These are phyloP conservation scores for Nebria ingens DNA, from an alignment of 1,140 invertebrate genomes.

Conservation along the genomic window DNA sequence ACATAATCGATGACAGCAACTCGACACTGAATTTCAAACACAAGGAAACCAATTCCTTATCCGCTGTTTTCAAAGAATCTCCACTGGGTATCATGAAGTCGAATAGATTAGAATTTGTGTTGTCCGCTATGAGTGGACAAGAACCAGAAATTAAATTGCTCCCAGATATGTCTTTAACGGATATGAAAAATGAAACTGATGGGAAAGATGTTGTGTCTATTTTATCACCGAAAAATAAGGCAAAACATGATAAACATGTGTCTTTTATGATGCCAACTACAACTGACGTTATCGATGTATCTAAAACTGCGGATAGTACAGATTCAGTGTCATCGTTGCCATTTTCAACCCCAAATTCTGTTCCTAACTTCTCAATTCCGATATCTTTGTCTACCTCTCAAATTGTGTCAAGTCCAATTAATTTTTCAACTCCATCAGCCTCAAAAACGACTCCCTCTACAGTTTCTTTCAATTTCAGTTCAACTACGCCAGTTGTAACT, in stretches of 20 bases:
- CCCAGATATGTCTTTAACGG: neutral
- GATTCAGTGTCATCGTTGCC: neutral
- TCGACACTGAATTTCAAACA: neutral
- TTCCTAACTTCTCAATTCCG: neutral
- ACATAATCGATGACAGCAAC: neutral
- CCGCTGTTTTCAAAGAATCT: conserved; percentile 22
- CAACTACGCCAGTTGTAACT: neutral
- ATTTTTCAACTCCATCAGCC: neutral
- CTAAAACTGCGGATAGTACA: neutral
- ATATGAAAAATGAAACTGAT: conserved; percentile 10
- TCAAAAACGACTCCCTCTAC: neutral
- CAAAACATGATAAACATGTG: conserved; percentile 24
- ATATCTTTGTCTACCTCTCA: neutral
- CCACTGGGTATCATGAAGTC: conserved; percentile 23
- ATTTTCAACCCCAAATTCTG: neutral
- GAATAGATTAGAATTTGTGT: conserved; percentile 22
- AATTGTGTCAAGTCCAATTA: too few species aligned
- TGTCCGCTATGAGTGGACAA: conserved; percentile 22
- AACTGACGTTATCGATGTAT: neutral
- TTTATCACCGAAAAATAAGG: conserved; percentile 18
- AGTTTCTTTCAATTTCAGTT: neutral
- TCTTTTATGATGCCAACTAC: conserved; percentile 19
- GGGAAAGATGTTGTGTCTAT: conserved; percentile 20
- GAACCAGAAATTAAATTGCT: conserved; percentile 13
- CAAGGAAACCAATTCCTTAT: neutral